These are phyloP conservation scores for Tetragnatha versicolor DNA, from an alignment of 1,140 invertebrate species.

Conservation along the genomic window DNA sequence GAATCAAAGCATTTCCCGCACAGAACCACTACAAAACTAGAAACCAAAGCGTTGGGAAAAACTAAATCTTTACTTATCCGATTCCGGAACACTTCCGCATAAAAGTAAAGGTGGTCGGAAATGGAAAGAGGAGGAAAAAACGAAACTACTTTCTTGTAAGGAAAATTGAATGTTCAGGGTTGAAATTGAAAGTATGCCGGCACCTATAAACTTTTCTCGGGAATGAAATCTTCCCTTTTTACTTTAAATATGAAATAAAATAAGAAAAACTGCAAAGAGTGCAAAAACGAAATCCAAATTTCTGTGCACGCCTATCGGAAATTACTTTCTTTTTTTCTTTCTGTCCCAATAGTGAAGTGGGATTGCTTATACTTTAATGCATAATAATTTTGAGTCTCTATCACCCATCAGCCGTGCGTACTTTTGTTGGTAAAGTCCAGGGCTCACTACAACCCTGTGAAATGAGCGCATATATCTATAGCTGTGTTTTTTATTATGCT, in stretches of 20 bases:
- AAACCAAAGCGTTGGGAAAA: no score
- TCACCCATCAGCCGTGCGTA: not conserved
- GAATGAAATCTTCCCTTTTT: constrained; percentile 1
- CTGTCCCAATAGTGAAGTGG: not conserved
- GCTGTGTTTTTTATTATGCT: no score
- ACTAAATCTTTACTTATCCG: no score
- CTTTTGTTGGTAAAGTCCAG: not conserved
- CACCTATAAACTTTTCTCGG: not conserved
- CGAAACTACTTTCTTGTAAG: not conserved
- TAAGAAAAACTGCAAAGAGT: no score
- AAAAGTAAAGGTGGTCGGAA: not conserved
- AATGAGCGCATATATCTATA: not conserved
- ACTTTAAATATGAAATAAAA: no score
- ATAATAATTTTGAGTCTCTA: constrained; percentile 23
- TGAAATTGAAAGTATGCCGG: constrained; percentile 4
- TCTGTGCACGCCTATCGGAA: not conserved
- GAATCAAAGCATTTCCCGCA: no score
- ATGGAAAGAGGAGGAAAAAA: not conserved
- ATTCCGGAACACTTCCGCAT: no score
- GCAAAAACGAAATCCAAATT: not conserved
- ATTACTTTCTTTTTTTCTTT: constrained; percentile 4
- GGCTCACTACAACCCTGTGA: no score
- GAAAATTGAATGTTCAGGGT: constrained; percentile 4
- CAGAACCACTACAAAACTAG: no score
- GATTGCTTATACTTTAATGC: constrained; percentile 11